Evolutionary conservation across 2,888 invertebrate species (phyloP).

Genomic region (Melikaiella ostensackeni): DNA sequence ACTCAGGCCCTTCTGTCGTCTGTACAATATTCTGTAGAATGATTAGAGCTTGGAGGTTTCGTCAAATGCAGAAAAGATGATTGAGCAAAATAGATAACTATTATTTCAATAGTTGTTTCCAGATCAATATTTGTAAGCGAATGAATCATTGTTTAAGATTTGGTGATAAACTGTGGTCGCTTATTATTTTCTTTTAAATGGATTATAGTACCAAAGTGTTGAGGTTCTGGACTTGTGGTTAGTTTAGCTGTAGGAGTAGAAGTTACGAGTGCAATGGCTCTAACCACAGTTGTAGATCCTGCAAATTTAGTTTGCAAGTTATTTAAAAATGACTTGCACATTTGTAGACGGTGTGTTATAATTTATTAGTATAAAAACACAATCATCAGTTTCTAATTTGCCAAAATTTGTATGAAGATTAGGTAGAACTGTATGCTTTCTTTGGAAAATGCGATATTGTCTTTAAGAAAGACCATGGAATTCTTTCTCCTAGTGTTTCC

Average conservation of each 20-base stretch:
- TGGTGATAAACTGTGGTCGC: not conserved
- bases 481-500: too few relatives aligned
- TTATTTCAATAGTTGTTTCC: not conserved
- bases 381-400: not conserved
- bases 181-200: not conserved
- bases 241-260: conserved; percentile 19
- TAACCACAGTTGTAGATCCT: conserved; percentile 19
- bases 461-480: too few relatives aligned
- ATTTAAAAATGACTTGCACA: conserved; percentile 10
- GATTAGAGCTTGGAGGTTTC: too few relatives aligned
- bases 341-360: not conserved
- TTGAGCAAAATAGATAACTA: too few relatives aligned
- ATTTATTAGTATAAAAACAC: not conserved
- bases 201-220: conserved; percentile 9
- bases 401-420: not conserved
- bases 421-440: not conserved
- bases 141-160: not conserved
- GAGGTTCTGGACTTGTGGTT: conserved; percentile 4
- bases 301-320: not conserved
- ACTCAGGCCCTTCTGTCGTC: not conserved
- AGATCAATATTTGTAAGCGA: not conserved
- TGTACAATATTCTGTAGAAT: not conserved
- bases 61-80: too few relatives aligned
- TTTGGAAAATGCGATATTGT: too few relatives aligned
- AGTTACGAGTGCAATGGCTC: conserved; percentile 11